Evolutionary conservation across 2,888 invertebrate species (phyloP), one percentile per base, ranked within the genome.

Genomic region (Drosophila putrida): DNA sequence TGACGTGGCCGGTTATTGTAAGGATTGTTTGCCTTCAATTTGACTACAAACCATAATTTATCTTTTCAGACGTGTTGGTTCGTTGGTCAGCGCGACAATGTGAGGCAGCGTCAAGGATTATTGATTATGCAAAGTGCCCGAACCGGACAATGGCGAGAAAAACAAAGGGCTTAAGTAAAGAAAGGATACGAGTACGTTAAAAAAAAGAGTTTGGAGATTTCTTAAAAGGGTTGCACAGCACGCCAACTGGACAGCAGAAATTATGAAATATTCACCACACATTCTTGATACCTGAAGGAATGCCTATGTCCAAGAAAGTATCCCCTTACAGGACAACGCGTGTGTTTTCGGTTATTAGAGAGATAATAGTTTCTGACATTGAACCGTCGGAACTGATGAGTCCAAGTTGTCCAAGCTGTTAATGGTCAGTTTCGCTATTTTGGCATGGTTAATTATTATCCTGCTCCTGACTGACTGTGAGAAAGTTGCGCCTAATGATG

Each of bases 11-110:
- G 55, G 43, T 44, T 57, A 44, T 75, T 76, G 79, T 78, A 63
- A 47, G 75, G 88, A 82, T 87, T 91, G 88, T 91, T 91, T 85
- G 89, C 78, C 89, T 90, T 82, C 79, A 82, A 91, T 90, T 91
- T 91, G 91, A 91, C 91, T 91, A 90, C 88, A 91, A 91, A 91
- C 90, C 91, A 91, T 91, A 91, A 91, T 91, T 91, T 91, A 91
- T 91, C 85, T 88, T 91, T 91, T 88, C 82, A 90, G 80, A 91
- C 78, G 81, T 89, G 91, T 87, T 78, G 87, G 77, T 75, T 77
- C 79, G 68, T 78, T 80, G 86, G 90, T 90, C 91, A 90, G 82
- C 86, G 83, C 77, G 78, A 88, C 79, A 91, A 91, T 88, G 82
- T 74, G 80, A 65, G 82, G 71, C 67, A 76, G 80, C 90, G 91